Evolutionary conservation across 2,888 invertebrate genomes (phyloP), one percentile per base, ranked within the genome.

Genomic region (Deroplatys truncata): DNA sequence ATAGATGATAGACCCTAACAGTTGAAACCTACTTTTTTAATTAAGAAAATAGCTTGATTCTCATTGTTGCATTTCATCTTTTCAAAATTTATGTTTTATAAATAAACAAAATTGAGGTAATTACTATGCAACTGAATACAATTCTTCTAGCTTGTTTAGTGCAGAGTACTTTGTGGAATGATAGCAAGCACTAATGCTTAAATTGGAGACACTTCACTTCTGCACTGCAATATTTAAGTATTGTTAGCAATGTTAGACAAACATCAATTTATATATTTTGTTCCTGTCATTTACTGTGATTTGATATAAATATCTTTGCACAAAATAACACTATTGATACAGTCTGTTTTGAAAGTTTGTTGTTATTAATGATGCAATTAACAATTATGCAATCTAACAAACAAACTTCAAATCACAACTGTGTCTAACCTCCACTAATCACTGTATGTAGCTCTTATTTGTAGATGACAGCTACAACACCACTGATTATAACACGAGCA

Each of bases 141-240:
- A 43, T 43, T 43, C 43, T 13, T 43, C 43, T 43, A 43, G 3
- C 25, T 16, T 72, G 56, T 72, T 72, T 72, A 72, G 56, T 72
- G 56, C 56, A 72, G 56, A 72, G 56, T 72, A 72, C 56, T 9
- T 0, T 25, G 56, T 72, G 56, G 56, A 83, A 87, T 83, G 87
- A 87, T 87, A 13, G 87, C 87, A 90, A 89, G 88, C 88, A 85
- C 89, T 87, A 89, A 90, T 88, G 89, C 84, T 84, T 84, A 89
- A 29, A 89, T 31, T 82, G 13, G 84, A 86, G 83, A 89, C 85
- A 82, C 89, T 88, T 90, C 89, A 90, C 90, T 90, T 89, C 56
- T 90, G 90, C 90, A 90, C 89, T 89, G 85, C 90, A 84, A 87
- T 89, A 85, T 89, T 89, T 89, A 31, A 90, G 88, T 89, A 89